Percentiles rank a stretch among this genome's conserved stretches.
These are phyloP conservation scores for Cordilura impudica DNA, from an alignment of 2,888 invertebrate species.

Conservation along the genomic window DNA sequence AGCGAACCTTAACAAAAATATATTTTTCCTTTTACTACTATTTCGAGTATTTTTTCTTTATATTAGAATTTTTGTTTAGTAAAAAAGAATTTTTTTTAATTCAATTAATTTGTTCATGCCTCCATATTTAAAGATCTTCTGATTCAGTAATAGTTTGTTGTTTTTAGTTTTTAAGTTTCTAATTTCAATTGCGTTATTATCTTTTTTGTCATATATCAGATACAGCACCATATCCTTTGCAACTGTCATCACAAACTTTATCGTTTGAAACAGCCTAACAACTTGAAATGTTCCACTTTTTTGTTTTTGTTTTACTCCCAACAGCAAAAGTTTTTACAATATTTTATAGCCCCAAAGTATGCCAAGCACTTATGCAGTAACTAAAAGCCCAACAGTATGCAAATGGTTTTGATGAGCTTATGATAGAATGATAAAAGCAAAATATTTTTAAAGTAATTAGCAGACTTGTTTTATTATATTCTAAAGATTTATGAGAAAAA, in stretches of 20 bases:
- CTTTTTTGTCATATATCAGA: neutral
- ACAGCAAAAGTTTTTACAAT: neutral
- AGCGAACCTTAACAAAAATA: too few species aligned
- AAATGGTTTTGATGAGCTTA: neutral
- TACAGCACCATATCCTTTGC: neutral
- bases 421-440: neutral
- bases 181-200: neutral
- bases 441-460: too few species aligned
- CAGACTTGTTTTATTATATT: too few species aligned
- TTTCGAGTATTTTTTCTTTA: too few species aligned
- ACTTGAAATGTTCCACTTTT: neutral
- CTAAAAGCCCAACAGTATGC: neutral
- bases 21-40: too few species aligned
- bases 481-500: too few species aligned
- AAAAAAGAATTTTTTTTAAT: too few species aligned
- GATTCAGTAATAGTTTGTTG: too few species aligned
- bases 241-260: conserved; percentile 16
- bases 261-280: conserved; percentile 23
- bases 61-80: too few species aligned
- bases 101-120: too few species aligned
- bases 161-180: too few species aligned
- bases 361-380: neutral
- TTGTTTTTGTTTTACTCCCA: neutral
- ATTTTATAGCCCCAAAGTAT: neutral
- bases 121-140: too few species aligned